Evolutionary conservation across 2,113 vertebrate genomes (phyloP).

Genomic region (Marmota flaviventris): DNA sequence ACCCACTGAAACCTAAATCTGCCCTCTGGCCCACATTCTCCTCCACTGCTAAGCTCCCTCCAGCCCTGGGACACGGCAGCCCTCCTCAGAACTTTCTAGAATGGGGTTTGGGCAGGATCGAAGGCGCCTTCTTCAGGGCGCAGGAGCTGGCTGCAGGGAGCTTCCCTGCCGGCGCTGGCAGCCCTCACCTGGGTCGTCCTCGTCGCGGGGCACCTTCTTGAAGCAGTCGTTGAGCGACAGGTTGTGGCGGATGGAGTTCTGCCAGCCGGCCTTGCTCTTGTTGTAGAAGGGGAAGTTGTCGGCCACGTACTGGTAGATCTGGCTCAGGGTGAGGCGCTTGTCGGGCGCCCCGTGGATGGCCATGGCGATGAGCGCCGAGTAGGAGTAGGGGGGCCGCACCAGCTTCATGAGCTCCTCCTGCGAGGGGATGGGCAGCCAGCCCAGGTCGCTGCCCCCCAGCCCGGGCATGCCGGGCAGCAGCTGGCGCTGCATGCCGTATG

Average conservation of each 20-base stretch:
- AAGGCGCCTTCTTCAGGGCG: fast-evolving
- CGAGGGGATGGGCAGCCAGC: conserved; percentile 97
- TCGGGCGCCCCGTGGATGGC: conserved; percentile 97
- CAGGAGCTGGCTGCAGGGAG: neutral
- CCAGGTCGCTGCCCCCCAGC: conserved; percentile 92
- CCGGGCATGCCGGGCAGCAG: conserved; percentile 91
- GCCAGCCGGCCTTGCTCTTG: conserved; percentile 99
- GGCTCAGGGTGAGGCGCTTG: conserved; percentile 96
- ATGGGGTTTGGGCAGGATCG: fast-evolving
- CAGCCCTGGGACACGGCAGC: neutral
- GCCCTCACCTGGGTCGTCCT: conserved; percentile 96
- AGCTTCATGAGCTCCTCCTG: conserved; percentile 99
- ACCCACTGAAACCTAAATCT: neutral
- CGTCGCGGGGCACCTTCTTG: conserved; percentile 98
- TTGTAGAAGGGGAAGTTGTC: conserved; percentile 99
- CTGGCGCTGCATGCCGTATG: conserved; percentile 96
- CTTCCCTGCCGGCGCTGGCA: fast-evolving
- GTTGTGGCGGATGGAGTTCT: conserved; percentile 97
- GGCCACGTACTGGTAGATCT: conserved; percentile 99
- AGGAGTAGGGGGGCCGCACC: conserved; percentile 98
- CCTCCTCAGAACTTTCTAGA: neutral
- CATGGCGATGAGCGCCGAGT: conserved; percentile 99
- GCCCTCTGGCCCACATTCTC: neutral
- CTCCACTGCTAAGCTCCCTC: neutral
- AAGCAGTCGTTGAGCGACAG: conserved; percentile 97